Evolutionary conservation across 2,888 invertebrate species (phyloP).

Genomic region (Tenthredo mesomela): DNA sequence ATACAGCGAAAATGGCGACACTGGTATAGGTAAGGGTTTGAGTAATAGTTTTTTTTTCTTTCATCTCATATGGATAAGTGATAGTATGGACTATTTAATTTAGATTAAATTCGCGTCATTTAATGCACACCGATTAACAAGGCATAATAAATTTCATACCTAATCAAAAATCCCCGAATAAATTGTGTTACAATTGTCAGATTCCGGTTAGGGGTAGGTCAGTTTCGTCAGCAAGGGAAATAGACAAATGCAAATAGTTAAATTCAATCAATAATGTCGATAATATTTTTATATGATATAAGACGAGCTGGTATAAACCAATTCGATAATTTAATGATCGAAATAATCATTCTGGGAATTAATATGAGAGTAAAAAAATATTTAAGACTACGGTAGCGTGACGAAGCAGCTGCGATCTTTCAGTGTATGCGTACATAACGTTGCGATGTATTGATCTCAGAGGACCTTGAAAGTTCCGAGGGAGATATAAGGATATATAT

Average conservation of each 20-base stretch:
- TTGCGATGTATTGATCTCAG: constrained; percentile 21
- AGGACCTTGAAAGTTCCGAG: constrained; percentile 17
- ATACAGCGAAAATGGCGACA: neutral
- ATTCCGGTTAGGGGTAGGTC: neutral
- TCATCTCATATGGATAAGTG: neutral
- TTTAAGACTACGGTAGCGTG: neutral
- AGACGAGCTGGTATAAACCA: neutral
- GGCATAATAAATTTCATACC: neutral
- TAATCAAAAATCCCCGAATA: neutral
- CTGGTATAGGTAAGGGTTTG: neutral
- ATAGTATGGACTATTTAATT: neutral
- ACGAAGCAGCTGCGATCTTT: neutral
- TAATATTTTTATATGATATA: neutral
- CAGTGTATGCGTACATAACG: neutral
- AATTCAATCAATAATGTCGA: neutral
- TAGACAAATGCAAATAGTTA: no score
- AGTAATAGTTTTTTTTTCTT: neutral
- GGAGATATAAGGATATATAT: neutral
- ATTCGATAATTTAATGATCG: neutral
- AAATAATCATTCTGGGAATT: neutral
- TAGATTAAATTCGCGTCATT: neutral
- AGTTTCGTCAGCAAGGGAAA: neutral
- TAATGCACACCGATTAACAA: neutral
- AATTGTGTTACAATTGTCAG: neutral
- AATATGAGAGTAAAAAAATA: neutral